Percentiles rank a stretch among this genome's conserved stretches.
Evolutionary conservation across 2,113 vertebrate genomes (phyloP).

Genomic region (Orientallactaga bullata): DNA sequence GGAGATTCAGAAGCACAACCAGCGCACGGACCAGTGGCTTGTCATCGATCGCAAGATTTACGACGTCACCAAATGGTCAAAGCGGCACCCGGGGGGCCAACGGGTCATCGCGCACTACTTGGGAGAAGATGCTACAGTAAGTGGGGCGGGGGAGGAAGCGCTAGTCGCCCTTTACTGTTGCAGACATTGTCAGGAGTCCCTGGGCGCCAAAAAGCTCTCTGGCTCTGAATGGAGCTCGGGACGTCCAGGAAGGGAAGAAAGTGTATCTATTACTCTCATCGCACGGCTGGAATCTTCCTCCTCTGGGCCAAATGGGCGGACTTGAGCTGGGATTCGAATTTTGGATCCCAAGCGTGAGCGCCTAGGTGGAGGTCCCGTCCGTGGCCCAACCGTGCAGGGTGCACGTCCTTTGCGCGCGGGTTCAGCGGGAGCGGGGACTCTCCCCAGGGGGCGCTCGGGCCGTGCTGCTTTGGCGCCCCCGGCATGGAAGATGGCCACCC

Average conservation of each 20-base stretch:
- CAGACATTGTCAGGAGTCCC: not conserved
- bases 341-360: not conserved
- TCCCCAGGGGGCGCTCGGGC: constrained; percentile 46
- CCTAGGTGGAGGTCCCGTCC: not conserved
- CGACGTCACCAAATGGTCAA: constrained; percentile 92
- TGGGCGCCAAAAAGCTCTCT: not conserved
- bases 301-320: not conserved
- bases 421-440: not conserved
- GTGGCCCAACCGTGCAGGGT: not conserved
- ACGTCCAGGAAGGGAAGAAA: not conserved
- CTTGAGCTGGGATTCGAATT: not conserved
- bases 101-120: constrained; percentile 93
- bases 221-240: not conserved
- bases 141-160: not conserved
- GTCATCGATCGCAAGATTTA: constrained; percentile 97
- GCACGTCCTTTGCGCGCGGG: not conserved
- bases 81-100: constrained; percentile 92
- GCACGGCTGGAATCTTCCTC: not conserved
- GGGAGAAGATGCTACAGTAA: constrained; percentile 97
- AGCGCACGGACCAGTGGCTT: constrained; percentile 92
- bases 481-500: constrained; percentile 58
- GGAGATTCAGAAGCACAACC: constrained; percentile 94
- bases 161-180: not conserved
- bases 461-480: not conserved
- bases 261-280: not conserved